Evolutionary conservation across 1,140 invertebrate genomes (phyloP).

Genomic region (Rhizoglyphus robini): DNA sequence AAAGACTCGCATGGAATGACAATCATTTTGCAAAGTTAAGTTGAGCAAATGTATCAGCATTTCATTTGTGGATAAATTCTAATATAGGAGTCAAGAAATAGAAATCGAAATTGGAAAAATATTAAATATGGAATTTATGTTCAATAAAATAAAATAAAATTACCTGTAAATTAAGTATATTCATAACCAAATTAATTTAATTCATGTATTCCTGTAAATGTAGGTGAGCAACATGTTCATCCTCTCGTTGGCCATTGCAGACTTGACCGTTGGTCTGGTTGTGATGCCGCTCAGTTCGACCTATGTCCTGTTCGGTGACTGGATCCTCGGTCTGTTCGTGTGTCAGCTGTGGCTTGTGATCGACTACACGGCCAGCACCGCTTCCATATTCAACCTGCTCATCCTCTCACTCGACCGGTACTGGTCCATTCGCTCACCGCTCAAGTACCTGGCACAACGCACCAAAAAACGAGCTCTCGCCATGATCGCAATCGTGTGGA

Average conservation of each 20-base stretch:
- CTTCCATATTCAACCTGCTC: slow-evolving; percentile 49
- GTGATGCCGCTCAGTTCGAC: slow-evolving; percentile 49
- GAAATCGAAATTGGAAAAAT: background rate
- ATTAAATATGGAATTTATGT: background rate
- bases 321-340: slow-evolving; percentile 42
- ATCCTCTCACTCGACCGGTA: slow-evolving; percentile 37
- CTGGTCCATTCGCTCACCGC: slow-evolving; percentile 46
- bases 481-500: slow-evolving; percentile 43
- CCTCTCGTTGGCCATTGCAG: slow-evolving; percentile 47
- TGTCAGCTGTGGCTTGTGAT: slow-evolving; percentile 42
- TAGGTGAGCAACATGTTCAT: slow-evolving; percentile 52
- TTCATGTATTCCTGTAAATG: background rate
- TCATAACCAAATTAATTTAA: background rate
- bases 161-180: background rate
- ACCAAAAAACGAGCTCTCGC: slow-evolving; percentile 43
- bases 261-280: slow-evolving; percentile 46
- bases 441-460: slow-evolving; percentile 44
- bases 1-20: too few relatives aligned
- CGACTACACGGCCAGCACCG: slow-evolving; percentile 49
- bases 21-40: too few relatives aligned
- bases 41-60: too few relatives aligned
- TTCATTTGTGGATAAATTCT: too few relatives aligned
- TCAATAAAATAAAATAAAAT: background rate
- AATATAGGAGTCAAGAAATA: too few relatives aligned
- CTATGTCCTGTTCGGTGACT: slow-evolving; percentile 45